Evolutionary conservation across 2,797 vertebrate species (phyloP).

Genomic region (Sebastes minor): DNA sequence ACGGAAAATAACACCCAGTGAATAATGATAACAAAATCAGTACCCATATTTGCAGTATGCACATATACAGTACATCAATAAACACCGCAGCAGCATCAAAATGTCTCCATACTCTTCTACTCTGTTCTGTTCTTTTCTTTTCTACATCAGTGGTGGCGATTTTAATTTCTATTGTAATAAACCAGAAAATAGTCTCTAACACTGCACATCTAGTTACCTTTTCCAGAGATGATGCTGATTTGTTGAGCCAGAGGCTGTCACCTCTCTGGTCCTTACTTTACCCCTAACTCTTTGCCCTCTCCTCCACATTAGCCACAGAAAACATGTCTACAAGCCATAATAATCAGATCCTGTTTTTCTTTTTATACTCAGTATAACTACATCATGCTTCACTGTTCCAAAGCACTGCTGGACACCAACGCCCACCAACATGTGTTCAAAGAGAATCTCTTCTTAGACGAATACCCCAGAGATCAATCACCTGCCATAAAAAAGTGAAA

Average conservation of each 20-base stretch:
- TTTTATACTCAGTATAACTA: constrained; percentile 28
- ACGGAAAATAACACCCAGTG: no score
- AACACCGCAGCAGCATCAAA: no score
- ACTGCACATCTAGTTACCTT: background rate
- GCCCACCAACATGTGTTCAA: constrained; percentile 45
- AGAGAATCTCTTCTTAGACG: constrained; percentile 8
- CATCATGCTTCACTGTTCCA: constrained; percentile 43
- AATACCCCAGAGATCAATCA: constrained; percentile 41
- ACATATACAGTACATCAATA: no score
- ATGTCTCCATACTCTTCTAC: no score
- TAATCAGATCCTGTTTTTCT: constrained; percentile 5
- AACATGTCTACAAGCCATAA: constrained; percentile 2
- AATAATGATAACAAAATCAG: no score
- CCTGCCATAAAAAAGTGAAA: constrained; percentile 16
- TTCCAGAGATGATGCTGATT: background rate
- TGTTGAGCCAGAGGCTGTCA: background rate
- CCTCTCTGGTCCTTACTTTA: background rate
- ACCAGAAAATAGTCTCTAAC: background rate
- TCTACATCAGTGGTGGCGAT: no score
- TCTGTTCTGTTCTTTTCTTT: no score
- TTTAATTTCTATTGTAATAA: background rate
- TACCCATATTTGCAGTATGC: no score
- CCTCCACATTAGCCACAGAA: background rate
- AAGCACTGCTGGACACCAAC: constrained; percentile 34
- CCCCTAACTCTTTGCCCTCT: background rate